Conservation (phyloP, 2,113 vertebrate species). For the western clawed frog (Xenopus tropicalis) region DNA sequence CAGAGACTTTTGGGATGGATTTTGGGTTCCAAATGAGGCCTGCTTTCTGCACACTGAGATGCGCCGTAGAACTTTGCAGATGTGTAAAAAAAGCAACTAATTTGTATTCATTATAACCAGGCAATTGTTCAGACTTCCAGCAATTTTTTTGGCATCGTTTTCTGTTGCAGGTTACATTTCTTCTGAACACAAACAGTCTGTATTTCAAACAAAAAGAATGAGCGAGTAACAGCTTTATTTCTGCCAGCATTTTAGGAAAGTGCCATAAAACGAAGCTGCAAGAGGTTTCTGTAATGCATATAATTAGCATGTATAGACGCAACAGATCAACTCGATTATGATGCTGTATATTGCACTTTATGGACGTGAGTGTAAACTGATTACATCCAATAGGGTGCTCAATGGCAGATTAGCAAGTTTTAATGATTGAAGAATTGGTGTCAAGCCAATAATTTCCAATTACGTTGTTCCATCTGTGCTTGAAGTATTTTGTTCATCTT, state of each 20-base stretch:
- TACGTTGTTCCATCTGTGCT: constrained; percentile 37
- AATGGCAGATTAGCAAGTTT: constrained; percentile 35
- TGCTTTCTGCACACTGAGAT: no score
- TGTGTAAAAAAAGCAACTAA: no score
- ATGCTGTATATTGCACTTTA: constrained; percentile 34
- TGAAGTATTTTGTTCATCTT: constrained; percentile 31
- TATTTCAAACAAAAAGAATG: constrained; percentile 22
- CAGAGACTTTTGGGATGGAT: no score
- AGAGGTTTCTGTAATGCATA: constrained; percentile 14
- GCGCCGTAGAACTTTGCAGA: no score
- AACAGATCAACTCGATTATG: constrained; percentile 29
- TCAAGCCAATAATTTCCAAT: constrained; percentile 40
- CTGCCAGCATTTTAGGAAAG: constrained; percentile 14
- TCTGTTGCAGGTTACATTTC: no score
- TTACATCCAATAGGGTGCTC: constrained; percentile 41
- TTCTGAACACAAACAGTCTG: constrained; percentile 15
- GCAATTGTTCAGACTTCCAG: no score
- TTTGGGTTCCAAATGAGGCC: no score
- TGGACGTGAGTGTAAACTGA: constrained; percentile 38
- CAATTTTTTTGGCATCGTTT: no score
- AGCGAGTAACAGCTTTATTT: constrained; percentile 5
- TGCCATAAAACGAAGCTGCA: constrained; percentile 29
- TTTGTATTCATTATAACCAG: no score
- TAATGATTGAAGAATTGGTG: constrained; percentile 41
- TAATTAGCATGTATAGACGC: constrained; percentile 20